Percentiles rank a stretch among this genome's conserved stretches.
Conservation (phyloP, 2,888 invertebrate genomes). For the Ormyrus thymus region DNA sequence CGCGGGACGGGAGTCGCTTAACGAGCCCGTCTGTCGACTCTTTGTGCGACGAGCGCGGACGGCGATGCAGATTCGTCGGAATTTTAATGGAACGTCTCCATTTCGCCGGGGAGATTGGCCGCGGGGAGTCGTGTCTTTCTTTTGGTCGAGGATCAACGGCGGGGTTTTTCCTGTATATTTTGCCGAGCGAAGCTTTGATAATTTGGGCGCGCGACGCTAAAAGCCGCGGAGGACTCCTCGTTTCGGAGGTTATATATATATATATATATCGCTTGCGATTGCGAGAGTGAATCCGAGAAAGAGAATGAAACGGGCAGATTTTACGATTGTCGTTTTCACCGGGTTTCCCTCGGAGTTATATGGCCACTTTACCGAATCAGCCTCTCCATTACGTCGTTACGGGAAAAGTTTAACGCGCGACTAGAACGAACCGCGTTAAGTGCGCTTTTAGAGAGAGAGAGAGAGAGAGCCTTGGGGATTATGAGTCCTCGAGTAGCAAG, state of each 20-base stretch:
- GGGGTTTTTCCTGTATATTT: neutral
- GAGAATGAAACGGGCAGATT: neutral
- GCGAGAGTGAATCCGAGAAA: no score
- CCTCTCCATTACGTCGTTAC: no score
- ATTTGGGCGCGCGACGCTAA: slow-evolving; percentile 13
- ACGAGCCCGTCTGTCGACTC: no score
- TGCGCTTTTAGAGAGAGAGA: neutral
- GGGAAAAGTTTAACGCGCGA: no score
- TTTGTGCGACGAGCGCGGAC: neutral
- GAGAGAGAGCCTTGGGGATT: neutral
- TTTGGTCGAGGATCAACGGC: neutral
- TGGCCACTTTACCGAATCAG: neutral
- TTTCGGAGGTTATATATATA: no score
- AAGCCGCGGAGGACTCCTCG: slow-evolving; percentile 17
- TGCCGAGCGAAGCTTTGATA: slow-evolving; percentile 6
- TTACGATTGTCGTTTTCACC: slow-evolving; percentile 11
- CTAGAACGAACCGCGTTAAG: neutral
- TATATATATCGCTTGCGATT: no score
- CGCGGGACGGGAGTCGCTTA: no score
- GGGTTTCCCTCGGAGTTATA: slow-evolving; percentile 3
- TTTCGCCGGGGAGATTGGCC: slow-evolving; percentile 2
- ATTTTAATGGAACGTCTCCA: slow-evolving; percentile 43
- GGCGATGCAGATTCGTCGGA: neutral
- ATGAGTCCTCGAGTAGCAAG: slow-evolving; percentile 16
- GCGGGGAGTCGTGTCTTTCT: neutral